Conservation (phyloP, 2,888 invertebrate species). For the Mimas tiliae region DNA sequence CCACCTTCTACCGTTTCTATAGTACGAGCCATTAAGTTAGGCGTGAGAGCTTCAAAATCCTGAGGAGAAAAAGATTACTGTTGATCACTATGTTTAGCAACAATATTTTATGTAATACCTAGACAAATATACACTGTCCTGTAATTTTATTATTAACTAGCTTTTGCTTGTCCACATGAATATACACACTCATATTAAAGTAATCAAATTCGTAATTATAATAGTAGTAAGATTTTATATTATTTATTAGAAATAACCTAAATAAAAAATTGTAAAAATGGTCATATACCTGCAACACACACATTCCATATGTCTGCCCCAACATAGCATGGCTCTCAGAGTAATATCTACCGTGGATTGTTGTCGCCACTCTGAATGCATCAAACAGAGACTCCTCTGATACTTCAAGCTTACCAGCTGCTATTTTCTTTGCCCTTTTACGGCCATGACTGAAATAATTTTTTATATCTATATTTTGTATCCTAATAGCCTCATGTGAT, state of each 20-base stretch:
- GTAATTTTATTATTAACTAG: no score
- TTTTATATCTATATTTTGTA: no score
- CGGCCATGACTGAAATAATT: slow-evolving; percentile 92
- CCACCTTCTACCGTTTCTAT: slow-evolving; percentile 99
- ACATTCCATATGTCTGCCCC: slow-evolving; percentile 98
- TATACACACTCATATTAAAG: no score
- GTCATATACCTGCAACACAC: slow-evolving; percentile 92
- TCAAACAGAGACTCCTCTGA: slow-evolving; percentile 99
- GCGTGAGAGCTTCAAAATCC: slow-evolving; percentile 99
- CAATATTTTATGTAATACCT: no score
- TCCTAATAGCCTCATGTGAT: no score
- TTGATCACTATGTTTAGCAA: no score
- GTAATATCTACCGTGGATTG: slow-evolving; percentile 98
- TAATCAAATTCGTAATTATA: no score
- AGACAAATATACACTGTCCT: no score
- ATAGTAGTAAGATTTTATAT: no score
- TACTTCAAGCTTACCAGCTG: slow-evolving; percentile 93
- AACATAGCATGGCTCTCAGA: slow-evolving; percentile 98
- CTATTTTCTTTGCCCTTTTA: slow-evolving; percentile 96
- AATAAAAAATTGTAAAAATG: no score
- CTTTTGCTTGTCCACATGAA: no score
- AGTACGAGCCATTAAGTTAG: slow-evolving; percentile 97
- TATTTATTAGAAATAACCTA: no score
- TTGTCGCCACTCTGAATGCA: slow-evolving; percentile 96
- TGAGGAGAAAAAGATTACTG: slow-evolving; percentile 56